Base-by-base conservation (phyloP, 2,888 invertebrate genomes). In the Gymnosoma rotundatum region DNA sequence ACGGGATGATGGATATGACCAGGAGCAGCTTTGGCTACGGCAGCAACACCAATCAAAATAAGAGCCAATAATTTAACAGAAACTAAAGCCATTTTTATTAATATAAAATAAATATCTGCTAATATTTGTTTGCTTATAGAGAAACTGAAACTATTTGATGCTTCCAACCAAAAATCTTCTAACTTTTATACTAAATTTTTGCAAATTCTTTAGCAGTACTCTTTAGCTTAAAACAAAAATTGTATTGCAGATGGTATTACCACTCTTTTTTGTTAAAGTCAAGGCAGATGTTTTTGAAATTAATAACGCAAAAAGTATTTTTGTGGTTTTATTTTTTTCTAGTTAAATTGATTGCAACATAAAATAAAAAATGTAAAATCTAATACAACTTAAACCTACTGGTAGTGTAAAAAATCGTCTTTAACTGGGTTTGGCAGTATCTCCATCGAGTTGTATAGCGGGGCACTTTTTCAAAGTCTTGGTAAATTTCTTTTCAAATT, bases 391-490 rank as follows among this genome's bases (percentile, higher is more conserved):
- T 81, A 70, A 36, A 48, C 42, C 18, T 58, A 58, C 32, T 12
- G 10, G 42, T 42, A 10, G 52, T 12, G 12, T 52, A 12, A 52
- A 52, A 10, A 12, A 25, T 4, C 1, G 25, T 56, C 0, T 21
- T 38, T 61, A 73, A 73, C 87, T 87, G 1, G 85, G 79, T 79
- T 88, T 90, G 7, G 95, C 95, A 90, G 93, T 93, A 88, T 95
- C 94, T 87, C 95, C 94, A 67, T 93, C 93, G 74, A 96, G 92
- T 87, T 93, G 92, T 63, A 96, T 92, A 88, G 94, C 94, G 0
- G 88, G 83, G n/a, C 94, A 93, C 91, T 95, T 96, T 82, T 94
- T 94, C 20, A 97, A 88, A 89, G 95, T 95, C 88, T 96, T 96
- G 50, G 94, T 94, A 89, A 96, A 95, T 89, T 95, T 96, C 86